Conservation (phyloP, 2,888 invertebrate species). For the Drosophila colorata region DNA sequence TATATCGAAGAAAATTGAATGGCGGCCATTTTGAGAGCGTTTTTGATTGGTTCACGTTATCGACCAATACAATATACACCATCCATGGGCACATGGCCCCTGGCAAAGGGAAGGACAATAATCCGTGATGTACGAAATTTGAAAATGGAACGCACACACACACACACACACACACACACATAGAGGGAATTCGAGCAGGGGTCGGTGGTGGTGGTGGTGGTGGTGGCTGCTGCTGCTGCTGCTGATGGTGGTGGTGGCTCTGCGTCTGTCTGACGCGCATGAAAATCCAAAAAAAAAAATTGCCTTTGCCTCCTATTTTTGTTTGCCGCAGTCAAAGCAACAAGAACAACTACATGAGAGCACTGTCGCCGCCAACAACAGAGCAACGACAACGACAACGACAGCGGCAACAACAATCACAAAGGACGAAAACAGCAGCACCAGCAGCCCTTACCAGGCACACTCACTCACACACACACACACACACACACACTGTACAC, state of each 20-base stretch:
- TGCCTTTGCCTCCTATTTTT: constrained; percentile 31
- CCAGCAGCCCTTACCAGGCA: constrained; percentile 64
- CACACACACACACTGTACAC: constrained; percentile 27
- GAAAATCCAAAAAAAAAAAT: constrained; percentile 49
- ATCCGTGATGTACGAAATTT: constrained; percentile 84
- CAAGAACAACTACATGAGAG: constrained; percentile 47
- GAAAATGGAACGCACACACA: constrained; percentile 72
- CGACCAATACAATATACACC: constrained; percentile 85
- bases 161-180: constrained; percentile 31
- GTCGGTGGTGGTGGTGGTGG: constrained; percentile 39
- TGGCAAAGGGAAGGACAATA: constrained; percentile 77
- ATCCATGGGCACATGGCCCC: constrained; percentile 56
- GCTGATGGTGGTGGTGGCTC: constrained; percentile 48
- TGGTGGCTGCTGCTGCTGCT: constrained; percentile 19
- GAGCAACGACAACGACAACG: constrained; percentile 67
- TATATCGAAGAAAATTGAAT: constrained; percentile 65
- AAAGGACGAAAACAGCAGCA: constrained; percentile 52
- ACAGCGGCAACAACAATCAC: constrained; percentile 56
- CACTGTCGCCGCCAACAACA: constrained; percentile 65
- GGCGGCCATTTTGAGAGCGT: constrained; percentile 85
- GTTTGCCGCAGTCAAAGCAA: constrained; percentile 53
- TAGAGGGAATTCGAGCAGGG: constrained; percentile 13
- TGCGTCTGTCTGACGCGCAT: constrained; percentile 73
- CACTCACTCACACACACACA: constrained; percentile 49
- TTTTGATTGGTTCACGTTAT: constrained; percentile 85